Evolutionary conservation across 2,888 invertebrate genomes (phyloP), one percentile per base, ranked within the genome.

Genomic region (Catocala fraxini): DNA sequence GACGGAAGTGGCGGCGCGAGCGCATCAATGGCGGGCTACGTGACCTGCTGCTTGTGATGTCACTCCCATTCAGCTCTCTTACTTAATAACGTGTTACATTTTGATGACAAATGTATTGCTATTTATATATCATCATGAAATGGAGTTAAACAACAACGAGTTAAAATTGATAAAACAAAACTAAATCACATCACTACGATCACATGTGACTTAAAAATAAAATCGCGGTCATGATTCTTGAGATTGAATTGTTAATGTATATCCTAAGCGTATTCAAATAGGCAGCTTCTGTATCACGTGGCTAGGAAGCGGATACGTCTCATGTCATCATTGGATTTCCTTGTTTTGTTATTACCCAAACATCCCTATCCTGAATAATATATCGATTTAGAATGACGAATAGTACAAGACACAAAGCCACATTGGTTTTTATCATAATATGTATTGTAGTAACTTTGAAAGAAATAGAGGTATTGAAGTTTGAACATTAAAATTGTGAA

Each of bases 1-100:
- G 83, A 84, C 91, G 93, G 91, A 91, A 90, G 88, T 80, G 84
- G 84, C 86, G 81, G 81, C 83, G 82, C 88, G 83, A 82, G 86
- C 86, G 87, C 87, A 88, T 90, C 89, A 90, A 89, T 90, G 87
- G 83, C 75, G 71, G 79, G 79, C 69, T 79, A 86, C 89, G 89
- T 89, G 90, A 86, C 83, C 77, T 78, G 80, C 73, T 73, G 70
- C 68, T 70, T 49, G 75, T 85, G 83, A 86, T 86, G 85, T 87
- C 84, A 86, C 70, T 66, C 60, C 63, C 82, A 77, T 84, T 84
- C 80, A 78, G n/a, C 69, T 67, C 68, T 69, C 54, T 67, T 61
- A 64, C 63, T 70, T 70, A 54, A 63, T 60, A 60, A 71, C 51
- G 49, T 58, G 58, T 9, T 52, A 51, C 47, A 59, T 70, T 67